Percentiles rank a stretch among this genome's conserved stretches.
Conservation (phyloP, 1,140 invertebrate genomes). For the Habropoda laboriosa region DNA sequence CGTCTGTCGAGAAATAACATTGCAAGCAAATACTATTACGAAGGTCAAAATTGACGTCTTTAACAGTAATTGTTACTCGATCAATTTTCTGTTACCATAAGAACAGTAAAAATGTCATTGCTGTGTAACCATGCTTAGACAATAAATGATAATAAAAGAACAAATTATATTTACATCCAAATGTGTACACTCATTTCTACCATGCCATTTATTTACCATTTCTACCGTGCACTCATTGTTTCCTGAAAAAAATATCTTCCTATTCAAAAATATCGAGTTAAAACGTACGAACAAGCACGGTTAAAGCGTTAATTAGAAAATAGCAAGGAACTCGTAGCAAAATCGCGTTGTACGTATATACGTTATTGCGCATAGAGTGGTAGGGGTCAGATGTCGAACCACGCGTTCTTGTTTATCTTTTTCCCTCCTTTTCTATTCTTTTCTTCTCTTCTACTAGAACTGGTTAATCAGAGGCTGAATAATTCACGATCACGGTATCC, state of each 20-base stretch:
- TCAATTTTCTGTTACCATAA: no score
- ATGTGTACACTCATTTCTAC: no score
- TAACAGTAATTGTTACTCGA: no score
- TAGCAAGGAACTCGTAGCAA: not conserved
- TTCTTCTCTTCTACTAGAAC: not conserved
- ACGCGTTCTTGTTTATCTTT: not conserved
- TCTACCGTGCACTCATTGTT: no score
- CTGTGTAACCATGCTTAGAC: no score
- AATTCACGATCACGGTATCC: not conserved
- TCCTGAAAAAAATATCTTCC: no score
- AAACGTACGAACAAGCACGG: no score
- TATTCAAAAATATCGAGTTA: not conserved
- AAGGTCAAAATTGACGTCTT: not conserved
- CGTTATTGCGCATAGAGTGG: no score
- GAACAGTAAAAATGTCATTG: no score
- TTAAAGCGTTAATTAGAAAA: not conserved
- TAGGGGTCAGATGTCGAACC: not conserved
- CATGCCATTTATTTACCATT: no score
- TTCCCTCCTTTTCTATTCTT: not conserved
- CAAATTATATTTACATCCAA: no score
- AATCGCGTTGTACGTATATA: slow-evolving; percentile 6
- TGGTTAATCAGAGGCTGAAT: not conserved
- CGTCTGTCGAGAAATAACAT: not conserved
- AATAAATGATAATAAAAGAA: no score
- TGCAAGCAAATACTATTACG: not conserved